Conservation (phyloP, 2,113 vertebrate species). For the Pampusana beccarii region DNA sequence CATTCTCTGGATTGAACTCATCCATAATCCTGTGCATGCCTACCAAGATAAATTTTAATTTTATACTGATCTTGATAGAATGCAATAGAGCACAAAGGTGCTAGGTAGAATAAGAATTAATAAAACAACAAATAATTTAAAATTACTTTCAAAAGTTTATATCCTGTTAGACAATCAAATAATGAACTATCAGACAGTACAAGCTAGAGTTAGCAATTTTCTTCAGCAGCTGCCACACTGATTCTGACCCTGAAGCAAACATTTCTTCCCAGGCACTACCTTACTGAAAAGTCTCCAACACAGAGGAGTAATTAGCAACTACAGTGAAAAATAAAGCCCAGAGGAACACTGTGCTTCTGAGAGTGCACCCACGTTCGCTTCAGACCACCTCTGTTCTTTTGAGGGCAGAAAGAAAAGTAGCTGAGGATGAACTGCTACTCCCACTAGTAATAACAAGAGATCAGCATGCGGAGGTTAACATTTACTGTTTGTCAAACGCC, state of each 20-base stretch:
- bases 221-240: not conserved
- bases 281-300: not conserved
- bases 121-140: not conserved
- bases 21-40: not conserved
- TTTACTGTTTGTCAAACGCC: not conserved
- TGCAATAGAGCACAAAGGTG: not conserved
- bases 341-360: not conserved
- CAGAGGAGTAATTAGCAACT: not conserved
- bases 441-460: not conserved
- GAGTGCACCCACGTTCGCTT: not conserved
- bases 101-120: not conserved
- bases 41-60: not conserved
- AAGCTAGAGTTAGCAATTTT: not conserved
- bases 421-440: not conserved
- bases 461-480: not conserved
- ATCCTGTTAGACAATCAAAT: not conserved
- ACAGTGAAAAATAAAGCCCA: not conserved
- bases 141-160: not conserved
- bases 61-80: not conserved
- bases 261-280: not conserved
- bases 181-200: not conserved
- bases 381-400: not conserved
- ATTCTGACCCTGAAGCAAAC: not conserved
- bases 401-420: not conserved
- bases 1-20: not conserved